Evolutionary conservation across 2,113 vertebrate species (phyloP).

Genomic region (Microcebus jonahi): DNA sequence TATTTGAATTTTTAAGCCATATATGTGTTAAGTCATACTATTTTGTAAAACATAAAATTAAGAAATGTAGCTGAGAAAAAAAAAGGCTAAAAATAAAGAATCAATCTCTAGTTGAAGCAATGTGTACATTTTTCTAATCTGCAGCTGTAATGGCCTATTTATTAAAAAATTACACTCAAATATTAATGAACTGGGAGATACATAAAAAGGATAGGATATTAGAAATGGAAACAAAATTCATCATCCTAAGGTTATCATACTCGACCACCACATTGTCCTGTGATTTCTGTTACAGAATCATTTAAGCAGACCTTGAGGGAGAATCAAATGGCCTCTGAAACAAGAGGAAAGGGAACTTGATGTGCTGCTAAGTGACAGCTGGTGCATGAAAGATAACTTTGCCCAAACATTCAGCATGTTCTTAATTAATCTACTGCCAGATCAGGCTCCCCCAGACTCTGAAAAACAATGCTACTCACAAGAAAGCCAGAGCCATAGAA

Average conservation of each 20-base stretch:
- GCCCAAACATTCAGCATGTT: background rate
- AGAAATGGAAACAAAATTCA: background rate
- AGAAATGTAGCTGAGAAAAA: background rate
- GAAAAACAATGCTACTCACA: background rate
- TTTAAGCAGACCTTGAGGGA: background rate
- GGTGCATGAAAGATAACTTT: background rate
- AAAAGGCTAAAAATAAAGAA: conserved; percentile 8
- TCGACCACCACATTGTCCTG: background rate
- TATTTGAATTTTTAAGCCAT: background rate
- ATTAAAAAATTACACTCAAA: conserved; percentile 12
- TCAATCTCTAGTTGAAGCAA: background rate
- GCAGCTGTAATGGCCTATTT: background rate
- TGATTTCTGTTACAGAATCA: background rate
- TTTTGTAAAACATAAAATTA: conserved; percentile 12
- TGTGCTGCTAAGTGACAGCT: background rate
- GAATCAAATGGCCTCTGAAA: background rate
- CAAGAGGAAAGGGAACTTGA: background rate
- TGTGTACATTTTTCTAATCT: background rate
- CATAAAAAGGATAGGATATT: background rate
- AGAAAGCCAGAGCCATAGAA: background rate
- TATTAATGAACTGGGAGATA: background rate
- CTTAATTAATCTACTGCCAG: background rate
- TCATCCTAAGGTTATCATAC: background rate
- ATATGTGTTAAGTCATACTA: background rate
- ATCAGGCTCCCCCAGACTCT: background rate